Conservation (phyloP, 2,888 invertebrate species). For the Phaonia tiefii region DNA sequence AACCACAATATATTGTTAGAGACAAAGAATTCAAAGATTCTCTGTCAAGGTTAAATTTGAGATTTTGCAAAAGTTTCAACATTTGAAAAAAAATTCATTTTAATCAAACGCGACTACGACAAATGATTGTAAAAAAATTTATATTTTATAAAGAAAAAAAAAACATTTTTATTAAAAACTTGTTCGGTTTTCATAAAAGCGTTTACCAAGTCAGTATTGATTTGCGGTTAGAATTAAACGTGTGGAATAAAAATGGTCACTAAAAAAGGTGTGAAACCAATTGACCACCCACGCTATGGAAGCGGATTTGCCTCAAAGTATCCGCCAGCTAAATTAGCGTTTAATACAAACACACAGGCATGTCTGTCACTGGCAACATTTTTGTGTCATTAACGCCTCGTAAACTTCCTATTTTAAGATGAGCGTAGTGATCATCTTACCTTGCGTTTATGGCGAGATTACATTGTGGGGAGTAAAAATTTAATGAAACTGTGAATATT, state of each 20-base stretch:
- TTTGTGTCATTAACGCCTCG: no score
- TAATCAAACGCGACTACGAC: background rate
- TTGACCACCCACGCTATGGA: background rate
- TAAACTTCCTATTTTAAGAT: no score
- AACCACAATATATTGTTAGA: background rate
- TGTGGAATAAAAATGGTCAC: background rate
- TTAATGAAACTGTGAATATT: no score
- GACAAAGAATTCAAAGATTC: background rate
- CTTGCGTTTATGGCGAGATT: no score
- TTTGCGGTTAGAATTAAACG: background rate
- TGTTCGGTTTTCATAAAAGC: no score
- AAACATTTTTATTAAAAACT: no score
- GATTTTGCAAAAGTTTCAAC: background rate
- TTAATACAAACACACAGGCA: background rate
- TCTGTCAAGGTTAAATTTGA: conserved; percentile 25
- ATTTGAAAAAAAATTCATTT: background rate
- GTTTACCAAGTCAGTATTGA: background rate
- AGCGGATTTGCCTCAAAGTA: conserved; percentile 1
- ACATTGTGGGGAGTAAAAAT: no score
- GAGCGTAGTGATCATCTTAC: no score
- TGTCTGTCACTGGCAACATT: no score
- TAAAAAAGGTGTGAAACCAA: background rate
- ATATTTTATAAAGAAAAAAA: no score
- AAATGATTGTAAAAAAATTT: conserved; percentile 12
- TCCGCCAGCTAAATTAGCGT: background rate